A percentile compares a stretch with the other conserved stretches of the same genome.
Conservation (phyloP, 1,140 invertebrate genomes). For the Cepaea nemoralis region DNA sequence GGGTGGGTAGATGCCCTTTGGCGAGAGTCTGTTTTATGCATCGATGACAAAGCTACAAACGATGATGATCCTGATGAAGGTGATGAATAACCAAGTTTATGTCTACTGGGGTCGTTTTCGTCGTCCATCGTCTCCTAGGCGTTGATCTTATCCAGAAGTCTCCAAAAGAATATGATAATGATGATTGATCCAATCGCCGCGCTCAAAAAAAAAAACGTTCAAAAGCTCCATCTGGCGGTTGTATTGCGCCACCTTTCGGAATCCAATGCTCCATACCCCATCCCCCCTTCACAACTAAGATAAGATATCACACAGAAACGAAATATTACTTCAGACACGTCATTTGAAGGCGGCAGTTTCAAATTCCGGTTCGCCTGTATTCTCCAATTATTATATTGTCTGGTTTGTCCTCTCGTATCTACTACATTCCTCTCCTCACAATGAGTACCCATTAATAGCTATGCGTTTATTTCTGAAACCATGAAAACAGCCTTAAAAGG, state of each 20-base stretch:
- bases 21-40: not conserved
- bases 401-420: not conserved
- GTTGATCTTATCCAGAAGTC: constrained; percentile 61
- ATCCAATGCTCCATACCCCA: constrained; percentile 42
- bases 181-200: constrained; percentile 68
- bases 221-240: constrained; percentile 62
- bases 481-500: too few species aligned
- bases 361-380: too few species aligned
- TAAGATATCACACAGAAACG: not conserved
- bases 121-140: constrained; percentile 29
- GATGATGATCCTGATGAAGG: constrained; percentile 25
- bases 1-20: not conserved
- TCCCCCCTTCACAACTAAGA: not conserved
- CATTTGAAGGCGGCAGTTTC: not conserved
- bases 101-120: not conserved
- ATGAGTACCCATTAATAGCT: too few species aligned
- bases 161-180: constrained; percentile 69
- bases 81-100: not conserved
- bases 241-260: constrained; percentile 42
- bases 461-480: too few species aligned
- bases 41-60: not conserved
- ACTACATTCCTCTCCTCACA: not conserved
- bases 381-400: too few species aligned
- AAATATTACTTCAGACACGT: not conserved
- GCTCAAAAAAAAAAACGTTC: constrained; percentile 66